phyloP scores from a whole-genome alignment of 2,888 invertebrate genomes.

The Conchocele bisecta region DNA sequence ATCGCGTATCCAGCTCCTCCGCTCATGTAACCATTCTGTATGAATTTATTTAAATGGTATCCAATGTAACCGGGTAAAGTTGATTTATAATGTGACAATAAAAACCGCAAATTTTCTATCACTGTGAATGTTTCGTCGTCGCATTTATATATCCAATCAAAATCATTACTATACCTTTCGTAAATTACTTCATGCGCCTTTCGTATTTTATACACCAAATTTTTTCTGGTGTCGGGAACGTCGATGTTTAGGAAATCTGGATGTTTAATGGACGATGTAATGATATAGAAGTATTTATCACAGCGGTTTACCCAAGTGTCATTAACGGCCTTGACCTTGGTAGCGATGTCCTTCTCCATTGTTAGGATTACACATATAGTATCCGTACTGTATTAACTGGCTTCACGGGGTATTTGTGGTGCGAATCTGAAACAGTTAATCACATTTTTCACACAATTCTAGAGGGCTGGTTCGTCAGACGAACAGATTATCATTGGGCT shows the following conservation, averaged over 20 bases:
- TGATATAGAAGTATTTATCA: slow-evolving; percentile 82
- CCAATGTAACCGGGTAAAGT: slow-evolving; percentile 91
- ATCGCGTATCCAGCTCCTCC: slow-evolving; percentile 89
- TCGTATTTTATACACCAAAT: slow-evolving; percentile 98
- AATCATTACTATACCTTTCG: slow-evolving; percentile 90
- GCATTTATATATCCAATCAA: slow-evolving; percentile 98
- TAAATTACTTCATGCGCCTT: slow-evolving; percentile 94
- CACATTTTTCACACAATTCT: too few species aligned
- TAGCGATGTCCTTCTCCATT: slow-evolving; percentile 92
- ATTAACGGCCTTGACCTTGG: slow-evolving; percentile 94
- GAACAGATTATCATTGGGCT: too few species aligned
- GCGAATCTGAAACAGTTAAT: too few species aligned
- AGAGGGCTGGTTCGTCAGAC: too few species aligned
- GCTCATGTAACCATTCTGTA: slow-evolving; percentile 83
- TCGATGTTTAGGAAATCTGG: slow-evolving; percentile 85
- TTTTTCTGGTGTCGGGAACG: slow-evolving; percentile 94
- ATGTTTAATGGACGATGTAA: slow-evolving; percentile 84
- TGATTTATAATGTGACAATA: slow-evolving; percentile 90
- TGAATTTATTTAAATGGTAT: slow-evolving; percentile 71
- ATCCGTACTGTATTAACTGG: too few species aligned
- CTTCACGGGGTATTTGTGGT: too few species aligned
- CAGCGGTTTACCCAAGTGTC: slow-evolving; percentile 96
- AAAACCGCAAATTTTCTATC: slow-evolving; percentile 95
- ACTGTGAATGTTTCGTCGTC: slow-evolving; percentile 99
- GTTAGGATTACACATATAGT: slow-evolving; percentile 99